Base-by-base conservation (phyloP, 2,888 invertebrate species). In the Scaptodrosophila latifasciaeformis region DNA sequence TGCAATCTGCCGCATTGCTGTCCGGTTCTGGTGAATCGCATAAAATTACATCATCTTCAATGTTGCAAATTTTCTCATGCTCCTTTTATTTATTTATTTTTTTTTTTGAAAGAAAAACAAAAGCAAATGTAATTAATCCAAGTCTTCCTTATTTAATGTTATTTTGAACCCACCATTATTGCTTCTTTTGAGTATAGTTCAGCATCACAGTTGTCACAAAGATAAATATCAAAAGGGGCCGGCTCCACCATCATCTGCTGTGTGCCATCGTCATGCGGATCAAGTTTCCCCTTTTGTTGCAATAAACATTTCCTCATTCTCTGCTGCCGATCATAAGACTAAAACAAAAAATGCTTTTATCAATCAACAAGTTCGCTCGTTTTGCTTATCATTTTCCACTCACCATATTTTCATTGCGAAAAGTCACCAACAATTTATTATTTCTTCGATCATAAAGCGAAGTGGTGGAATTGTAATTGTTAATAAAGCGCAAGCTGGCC, bases 181-280 rank as follows among this genome's bases (percentile, higher is more conserved):
- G 89, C 88, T 62, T 87, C 85, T 44, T 87, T 84, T 43, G 89
- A 88, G 62, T 91, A 89, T 81, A 92, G 90, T 84, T 92, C 92
- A 55, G 91, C 91, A 85, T 92, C 93, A 84, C 92, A 92, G 80
- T 90, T 91, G 80, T 92, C 93, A 85, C 92, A 92, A 44, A 92
- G 87, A 84, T 92, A 92, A 72, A 92, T 92, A 78, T 92, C 92
- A 61, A 90, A 88, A 13, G 85, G 85, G 3, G 88, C 87, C 59
- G 90, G 88, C 74, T 90, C 90, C 34, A 89, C 87, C 82, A 88
- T 88, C 59, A 88, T 88, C 51, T 87, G 86, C 62, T 89, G 87
- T 29, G 87, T 82, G n/a, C 67, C 66, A 15, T 80, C 68, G 31
- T 71, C 74, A 39, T 83, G 67, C 45, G 77, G 71, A 46, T 66